phyloP scores from a whole-genome alignment of 1,140 invertebrate species.

The Trissolcus basalis region DNA sequence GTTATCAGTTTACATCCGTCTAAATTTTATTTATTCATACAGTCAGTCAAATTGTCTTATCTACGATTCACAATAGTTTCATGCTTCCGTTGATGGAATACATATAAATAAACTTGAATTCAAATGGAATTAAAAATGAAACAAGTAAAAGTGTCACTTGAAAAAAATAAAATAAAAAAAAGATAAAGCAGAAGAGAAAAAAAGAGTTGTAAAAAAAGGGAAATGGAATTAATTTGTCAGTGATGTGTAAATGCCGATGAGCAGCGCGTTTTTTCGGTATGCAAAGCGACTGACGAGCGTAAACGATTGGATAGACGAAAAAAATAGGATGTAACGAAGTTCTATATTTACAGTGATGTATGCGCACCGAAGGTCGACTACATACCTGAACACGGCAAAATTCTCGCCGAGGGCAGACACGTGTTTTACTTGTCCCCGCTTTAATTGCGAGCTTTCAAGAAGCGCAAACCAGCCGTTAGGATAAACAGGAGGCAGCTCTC shows the following conservation, averaged over 20 bases:
- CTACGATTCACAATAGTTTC: too few species aligned
- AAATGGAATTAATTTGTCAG: background rate
- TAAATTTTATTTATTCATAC: too few species aligned
- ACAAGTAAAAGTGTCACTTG: background rate
- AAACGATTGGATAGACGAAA: conserved; percentile 40
- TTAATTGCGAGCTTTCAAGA: conserved; percentile 82
- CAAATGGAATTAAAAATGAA: background rate
- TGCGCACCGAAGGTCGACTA: conserved; percentile 56
- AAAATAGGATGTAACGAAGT: conserved; percentile 46
- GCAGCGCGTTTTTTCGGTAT: conserved; percentile 18
- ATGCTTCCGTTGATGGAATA: too few species aligned
- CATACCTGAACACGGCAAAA: conserved; percentile 84
- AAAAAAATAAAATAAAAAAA: background rate
- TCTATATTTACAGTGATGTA: conserved; percentile 57
- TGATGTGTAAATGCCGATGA: too few species aligned
- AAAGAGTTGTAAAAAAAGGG: background rate
- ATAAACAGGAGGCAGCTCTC: conserved; percentile 86
- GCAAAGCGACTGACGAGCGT: conserved; percentile 11
- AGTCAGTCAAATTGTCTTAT: too few species aligned
- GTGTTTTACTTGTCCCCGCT: conserved; percentile 78
- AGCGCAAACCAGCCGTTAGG: conserved; percentile 94
- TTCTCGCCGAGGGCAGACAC: conserved; percentile 85
- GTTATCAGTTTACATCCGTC: too few species aligned
- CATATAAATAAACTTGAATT: too few species aligned
- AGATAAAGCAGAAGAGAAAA: background rate